Evolutionary conservation across 2,888 invertebrate genomes (phyloP).

Genomic region (Harmothoe impar): DNA sequence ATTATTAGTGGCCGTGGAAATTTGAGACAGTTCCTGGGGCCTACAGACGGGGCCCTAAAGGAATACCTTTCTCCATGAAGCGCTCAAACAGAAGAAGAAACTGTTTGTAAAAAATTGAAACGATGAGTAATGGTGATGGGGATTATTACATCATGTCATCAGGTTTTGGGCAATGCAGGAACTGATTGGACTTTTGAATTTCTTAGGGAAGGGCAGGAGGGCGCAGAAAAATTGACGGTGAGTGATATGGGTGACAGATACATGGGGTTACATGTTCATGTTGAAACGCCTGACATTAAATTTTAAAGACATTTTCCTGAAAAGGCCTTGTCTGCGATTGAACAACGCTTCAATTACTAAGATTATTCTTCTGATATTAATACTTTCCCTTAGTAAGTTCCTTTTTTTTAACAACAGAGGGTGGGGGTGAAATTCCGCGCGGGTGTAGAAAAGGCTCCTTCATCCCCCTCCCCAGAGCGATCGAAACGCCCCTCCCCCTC

Average conservation of each 20-base stretch:
- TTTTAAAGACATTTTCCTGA: too few species aligned
- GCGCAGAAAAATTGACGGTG: neutral
- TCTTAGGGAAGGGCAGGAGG: neutral
- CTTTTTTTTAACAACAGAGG: too few species aligned
- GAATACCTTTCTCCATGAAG: neutral
- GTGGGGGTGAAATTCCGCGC: too few species aligned
- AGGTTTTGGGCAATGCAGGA: neutral
- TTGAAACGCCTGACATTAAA: too few species aligned
- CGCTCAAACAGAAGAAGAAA: neutral
- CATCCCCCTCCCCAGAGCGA: too few species aligned
- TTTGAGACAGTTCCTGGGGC: neutral
- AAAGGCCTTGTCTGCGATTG: too few species aligned
- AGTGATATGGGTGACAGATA: neutral
- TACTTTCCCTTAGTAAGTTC: too few species aligned
- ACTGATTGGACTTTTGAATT: neutral
- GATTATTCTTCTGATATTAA: too few species aligned
- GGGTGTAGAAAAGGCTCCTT: too few species aligned
- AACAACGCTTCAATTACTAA: too few species aligned
- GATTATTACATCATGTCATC: slow-evolving; percentile 17
- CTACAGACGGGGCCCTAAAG: neutral
- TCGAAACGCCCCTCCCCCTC: too few species aligned
- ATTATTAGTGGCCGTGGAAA: slow-evolving; percentile 28
- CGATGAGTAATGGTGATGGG: neutral
- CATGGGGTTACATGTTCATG: too few species aligned
- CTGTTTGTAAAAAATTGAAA: neutral